Evolutionary conservation across 2,888 invertebrate genomes (phyloP).

Genomic region (Lasioglossum malachurum): DNA sequence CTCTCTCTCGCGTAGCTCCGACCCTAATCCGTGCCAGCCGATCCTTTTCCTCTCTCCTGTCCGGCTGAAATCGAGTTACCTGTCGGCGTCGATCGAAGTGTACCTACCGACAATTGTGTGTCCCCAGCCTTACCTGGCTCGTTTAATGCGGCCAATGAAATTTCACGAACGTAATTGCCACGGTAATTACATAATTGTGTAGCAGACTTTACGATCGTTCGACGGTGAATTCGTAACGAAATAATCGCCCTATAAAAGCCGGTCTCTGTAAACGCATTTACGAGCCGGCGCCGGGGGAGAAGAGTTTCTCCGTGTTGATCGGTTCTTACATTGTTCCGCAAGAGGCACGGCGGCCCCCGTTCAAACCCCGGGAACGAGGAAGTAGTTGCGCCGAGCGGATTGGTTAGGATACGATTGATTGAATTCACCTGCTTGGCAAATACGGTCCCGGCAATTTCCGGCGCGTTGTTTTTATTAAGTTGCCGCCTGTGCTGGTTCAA

Average conservation of each 20-base stretch:
- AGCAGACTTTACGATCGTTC: conserved; percentile 63
- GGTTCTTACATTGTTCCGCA: conserved; percentile 53
- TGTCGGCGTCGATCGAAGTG: conserved; percentile 66
- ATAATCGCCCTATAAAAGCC: conserved; percentile 61
- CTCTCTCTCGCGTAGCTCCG: not conserved
- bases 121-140: conserved; percentile 61
- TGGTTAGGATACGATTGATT: conserved; percentile 36
- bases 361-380: conserved; percentile 38
- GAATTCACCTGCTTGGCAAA: conserved; percentile 36
- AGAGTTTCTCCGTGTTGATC: conserved; percentile 30
- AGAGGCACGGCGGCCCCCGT: not conserved
- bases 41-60: conserved; percentile 24
- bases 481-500: not conserved
- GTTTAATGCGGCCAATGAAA: conserved; percentile 73
- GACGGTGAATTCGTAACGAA: conserved; percentile 70
- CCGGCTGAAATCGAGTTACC: conserved; percentile 72
- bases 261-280: conserved; percentile 46
- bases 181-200: conserved; percentile 76
- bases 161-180: conserved; percentile 73
- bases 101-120: conserved; percentile 57
- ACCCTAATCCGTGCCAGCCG: conserved; percentile 20
- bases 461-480: conserved; percentile 35
- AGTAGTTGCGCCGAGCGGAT: conserved; percentile 14
- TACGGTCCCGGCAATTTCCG: conserved; percentile 37
- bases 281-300: conserved; percentile 8